Evolutionary conservation across 2,888 invertebrate genomes (phyloP).

Genomic region (Ctena decussata): DNA sequence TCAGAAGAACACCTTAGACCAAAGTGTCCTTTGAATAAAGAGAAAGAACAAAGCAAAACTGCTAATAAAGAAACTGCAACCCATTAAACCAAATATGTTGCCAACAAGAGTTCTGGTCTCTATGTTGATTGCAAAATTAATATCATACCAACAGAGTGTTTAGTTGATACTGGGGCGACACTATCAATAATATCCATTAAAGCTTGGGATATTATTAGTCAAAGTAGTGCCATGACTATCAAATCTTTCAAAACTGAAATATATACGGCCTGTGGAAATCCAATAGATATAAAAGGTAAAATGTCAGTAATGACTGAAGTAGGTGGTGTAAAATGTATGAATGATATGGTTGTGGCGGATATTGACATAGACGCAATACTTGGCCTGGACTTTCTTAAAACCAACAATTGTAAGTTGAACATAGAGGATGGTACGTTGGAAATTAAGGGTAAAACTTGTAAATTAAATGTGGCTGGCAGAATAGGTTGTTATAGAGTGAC

Average conservation of each 20-base stretch:
- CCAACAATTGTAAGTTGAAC: not conserved
- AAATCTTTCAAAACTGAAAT: not conserved
- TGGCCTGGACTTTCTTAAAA: not conserved
- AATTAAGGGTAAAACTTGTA: not conserved
- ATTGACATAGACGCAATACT: not conserved
- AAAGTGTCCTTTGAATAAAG: not conserved
- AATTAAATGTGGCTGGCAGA: not conserved
- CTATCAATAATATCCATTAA: not conserved
- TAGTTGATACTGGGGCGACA: not conserved
- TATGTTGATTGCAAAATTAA: not conserved
- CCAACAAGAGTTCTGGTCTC: not conserved
- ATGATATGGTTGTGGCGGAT: not conserved
- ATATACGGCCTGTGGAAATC: not conserved
- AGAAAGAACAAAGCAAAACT: too few species aligned
- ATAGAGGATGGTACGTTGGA: not conserved
- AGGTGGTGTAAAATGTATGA: not conserved
- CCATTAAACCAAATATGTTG: not conserved
- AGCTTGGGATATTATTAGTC: not conserved
- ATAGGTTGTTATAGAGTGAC: constrained; percentile 1
- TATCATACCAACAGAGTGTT: not conserved
- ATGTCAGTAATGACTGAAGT: not conserved
- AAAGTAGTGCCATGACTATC: not conserved
- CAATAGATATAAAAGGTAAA: not conserved
- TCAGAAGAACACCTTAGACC: not conserved
- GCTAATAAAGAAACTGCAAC: not conserved